Percentiles rank a stretch among this genome's conserved stretches.
Evolutionary conservation across 1,140 invertebrate genomes (phyloP).

Genomic region (Zaprionus capensis): DNA sequence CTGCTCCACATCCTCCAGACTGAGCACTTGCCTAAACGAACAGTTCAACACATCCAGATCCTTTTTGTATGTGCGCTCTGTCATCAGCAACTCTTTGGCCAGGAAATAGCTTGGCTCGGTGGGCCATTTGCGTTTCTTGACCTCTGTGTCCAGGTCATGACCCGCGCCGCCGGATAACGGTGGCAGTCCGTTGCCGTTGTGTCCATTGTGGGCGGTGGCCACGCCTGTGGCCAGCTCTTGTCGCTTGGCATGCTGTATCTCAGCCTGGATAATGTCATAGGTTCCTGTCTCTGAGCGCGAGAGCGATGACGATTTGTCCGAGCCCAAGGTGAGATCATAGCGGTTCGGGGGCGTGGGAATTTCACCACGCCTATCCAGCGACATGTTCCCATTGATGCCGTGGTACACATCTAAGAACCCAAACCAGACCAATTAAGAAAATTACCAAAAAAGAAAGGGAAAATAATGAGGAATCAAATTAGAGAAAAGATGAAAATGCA

Average conservation of each 20-base stretch:
- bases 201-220: conserved; percentile 63
- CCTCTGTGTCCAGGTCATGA: conserved; percentile 65
- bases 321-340: conserved; percentile 81
- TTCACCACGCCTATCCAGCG: conserved; percentile 82
- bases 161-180: conserved; percentile 19
- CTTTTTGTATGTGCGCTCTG: conserved; percentile 97
- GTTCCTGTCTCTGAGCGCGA: conserved; percentile 83
- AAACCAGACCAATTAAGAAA: conserved; percentile 11
- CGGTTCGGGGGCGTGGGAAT: conserved; percentile 67
- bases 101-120: conserved; percentile 95
- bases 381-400: conserved; percentile 84
- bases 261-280: conserved; percentile 82
- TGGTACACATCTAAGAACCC: conserved; percentile 69
- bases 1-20: conserved; percentile 77
- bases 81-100: conserved; percentile 97
- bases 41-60: conserved; percentile 96
- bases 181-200: conserved; percentile 59
- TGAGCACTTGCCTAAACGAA: conserved; percentile 88
- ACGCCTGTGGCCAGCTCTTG: conserved; percentile 75
- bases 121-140: conserved; percentile 86
- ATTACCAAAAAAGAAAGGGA: conserved; percentile 15
- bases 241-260: conserved; percentile 78
- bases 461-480: conserved; percentile 11
- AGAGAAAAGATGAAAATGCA: neutral
- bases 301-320: conserved; percentile 83